These are phyloP conservation scores for Cyanocitta stelleri DNA, from an alignment of 2,113 vertebrate genomes.

Conservation along the genomic window DNA sequence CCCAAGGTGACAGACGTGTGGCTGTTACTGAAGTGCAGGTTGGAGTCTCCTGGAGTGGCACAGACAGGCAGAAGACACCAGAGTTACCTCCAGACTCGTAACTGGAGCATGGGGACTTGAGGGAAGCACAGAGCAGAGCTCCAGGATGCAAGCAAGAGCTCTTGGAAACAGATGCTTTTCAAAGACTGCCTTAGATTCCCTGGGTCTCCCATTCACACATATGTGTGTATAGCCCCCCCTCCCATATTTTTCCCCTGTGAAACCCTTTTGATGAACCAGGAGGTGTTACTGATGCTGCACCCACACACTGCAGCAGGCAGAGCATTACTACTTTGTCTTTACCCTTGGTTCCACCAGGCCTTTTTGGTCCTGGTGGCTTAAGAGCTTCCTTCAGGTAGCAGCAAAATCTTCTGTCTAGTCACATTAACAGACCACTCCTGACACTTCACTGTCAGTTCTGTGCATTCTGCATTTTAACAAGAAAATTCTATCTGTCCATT, in stretches of 20 bases:
- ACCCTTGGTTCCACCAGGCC: background rate
- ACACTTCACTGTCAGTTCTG: background rate
- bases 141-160: background rate
- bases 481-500: background rate
- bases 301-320: background rate
- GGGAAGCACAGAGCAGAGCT: background rate
- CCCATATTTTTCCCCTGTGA: background rate
- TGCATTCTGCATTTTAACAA: background rate
- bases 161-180: background rate
- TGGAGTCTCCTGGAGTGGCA: slow-evolving; percentile 80
- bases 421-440: background rate
- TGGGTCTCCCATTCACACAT: background rate
- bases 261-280: background rate
- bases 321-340: background rate
- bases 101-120: background rate
- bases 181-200: background rate
- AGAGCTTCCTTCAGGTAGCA: background rate
- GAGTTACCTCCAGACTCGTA: background rate
- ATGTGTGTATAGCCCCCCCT: accelerated
- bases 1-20: slow-evolving; percentile 81
- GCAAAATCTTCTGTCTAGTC: background rate
- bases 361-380: background rate
- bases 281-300: background rate
- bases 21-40: slow-evolving; percentile 76
- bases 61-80: slow-evolving; percentile 1